A percentile compares a stretch with the other conserved stretches of the same genome.
phyloP scores from a whole-genome alignment of 30 jellyfish, hydroid and myxozoan species.

The Rhopilema esculentum region DNA sequence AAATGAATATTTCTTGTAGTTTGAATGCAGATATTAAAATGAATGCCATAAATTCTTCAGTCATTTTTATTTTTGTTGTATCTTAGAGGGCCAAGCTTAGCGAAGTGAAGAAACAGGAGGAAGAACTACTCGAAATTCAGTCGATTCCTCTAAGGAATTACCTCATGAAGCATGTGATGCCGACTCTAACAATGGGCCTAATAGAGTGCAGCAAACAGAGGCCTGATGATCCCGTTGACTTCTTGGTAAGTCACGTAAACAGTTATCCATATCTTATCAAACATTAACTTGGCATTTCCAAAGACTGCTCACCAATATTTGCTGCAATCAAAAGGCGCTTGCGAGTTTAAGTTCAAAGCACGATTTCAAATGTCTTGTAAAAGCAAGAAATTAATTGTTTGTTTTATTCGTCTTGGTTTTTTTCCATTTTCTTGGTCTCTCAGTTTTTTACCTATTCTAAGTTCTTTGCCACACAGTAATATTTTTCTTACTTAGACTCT shows the following conservation, averaged over 20 bases:
- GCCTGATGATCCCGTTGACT: constrained; percentile 99
- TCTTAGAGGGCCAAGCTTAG: constrained; percentile 79
- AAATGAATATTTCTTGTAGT: no score
- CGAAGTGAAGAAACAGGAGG: constrained; percentile 90
- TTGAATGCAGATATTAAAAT: no score
- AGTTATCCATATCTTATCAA: background rate
- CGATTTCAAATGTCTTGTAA: background rate
- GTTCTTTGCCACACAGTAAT: no score
- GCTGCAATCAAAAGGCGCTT: background rate
- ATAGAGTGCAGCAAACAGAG: constrained; percentile 92
- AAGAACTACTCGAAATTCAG: constrained; percentile 89
- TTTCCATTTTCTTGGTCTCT: background rate
- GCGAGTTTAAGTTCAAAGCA: background rate
- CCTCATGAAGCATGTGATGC: constrained; percentile 98
- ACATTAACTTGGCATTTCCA: no score
- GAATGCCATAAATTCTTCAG: background rate
- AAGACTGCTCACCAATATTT: background rate
- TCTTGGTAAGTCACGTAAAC: constrained; percentile 63
- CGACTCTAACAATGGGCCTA: constrained; percentile 93
- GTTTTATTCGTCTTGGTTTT: no score
- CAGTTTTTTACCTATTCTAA: no score
- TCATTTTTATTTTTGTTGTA: background rate
- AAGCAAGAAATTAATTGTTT: no score
- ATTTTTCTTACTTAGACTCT: no score
- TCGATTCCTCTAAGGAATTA: constrained; percentile 96